Evolutionary conservation across 2,888 invertebrate genomes (phyloP).

Genomic region (Sthenelais limicola): DNA sequence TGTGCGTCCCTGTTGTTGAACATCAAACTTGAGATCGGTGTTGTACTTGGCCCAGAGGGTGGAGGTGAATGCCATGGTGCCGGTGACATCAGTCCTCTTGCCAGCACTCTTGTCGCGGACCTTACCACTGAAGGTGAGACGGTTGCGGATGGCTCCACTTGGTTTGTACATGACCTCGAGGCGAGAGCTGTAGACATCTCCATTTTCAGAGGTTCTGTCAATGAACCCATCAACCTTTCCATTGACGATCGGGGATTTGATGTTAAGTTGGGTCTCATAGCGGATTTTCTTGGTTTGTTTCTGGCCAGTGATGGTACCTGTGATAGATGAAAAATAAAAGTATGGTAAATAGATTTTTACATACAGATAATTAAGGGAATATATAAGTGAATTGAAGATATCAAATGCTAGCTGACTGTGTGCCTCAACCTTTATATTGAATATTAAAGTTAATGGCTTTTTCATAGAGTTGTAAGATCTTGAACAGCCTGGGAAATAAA

Average conservation of each 20-base stretch:
- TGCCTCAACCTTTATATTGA: no score
- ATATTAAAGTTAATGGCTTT: no score
- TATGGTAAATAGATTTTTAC: no score
- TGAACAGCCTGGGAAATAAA: no score
- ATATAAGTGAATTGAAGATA: no score
- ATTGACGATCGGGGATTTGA: slow-evolving; percentile 42
- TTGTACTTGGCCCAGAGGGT: slow-evolving; percentile 45
- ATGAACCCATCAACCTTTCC: slow-evolving; percentile 39
- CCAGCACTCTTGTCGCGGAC: slow-evolving; percentile 38
- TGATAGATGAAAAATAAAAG: no score
- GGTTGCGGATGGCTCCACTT: slow-evolving; percentile 34
- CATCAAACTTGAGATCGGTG: not conserved
- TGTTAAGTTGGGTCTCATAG: slow-evolving; percentile 43
- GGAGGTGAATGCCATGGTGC: slow-evolving; percentile 38
- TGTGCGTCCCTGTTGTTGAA: slow-evolving; percentile 5
- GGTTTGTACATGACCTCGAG: slow-evolving; percentile 45
- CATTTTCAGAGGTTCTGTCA: slow-evolving; percentile 20
- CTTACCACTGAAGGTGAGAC: slow-evolving; percentile 43
- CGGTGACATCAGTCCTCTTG: slow-evolving; percentile 16
- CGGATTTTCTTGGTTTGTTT: slow-evolving; percentile 24
- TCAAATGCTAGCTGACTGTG: no score
- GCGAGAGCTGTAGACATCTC: slow-evolving; percentile 35
- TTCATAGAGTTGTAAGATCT: no score
- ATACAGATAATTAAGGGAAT: no score
- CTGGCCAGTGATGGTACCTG: slow-evolving; percentile 1